Percentiles rank a stretch among this genome's conserved stretches.
phyloP scores from a whole-genome alignment of 2,888 invertebrate genomes.

The Metallyticus violacea region DNA sequence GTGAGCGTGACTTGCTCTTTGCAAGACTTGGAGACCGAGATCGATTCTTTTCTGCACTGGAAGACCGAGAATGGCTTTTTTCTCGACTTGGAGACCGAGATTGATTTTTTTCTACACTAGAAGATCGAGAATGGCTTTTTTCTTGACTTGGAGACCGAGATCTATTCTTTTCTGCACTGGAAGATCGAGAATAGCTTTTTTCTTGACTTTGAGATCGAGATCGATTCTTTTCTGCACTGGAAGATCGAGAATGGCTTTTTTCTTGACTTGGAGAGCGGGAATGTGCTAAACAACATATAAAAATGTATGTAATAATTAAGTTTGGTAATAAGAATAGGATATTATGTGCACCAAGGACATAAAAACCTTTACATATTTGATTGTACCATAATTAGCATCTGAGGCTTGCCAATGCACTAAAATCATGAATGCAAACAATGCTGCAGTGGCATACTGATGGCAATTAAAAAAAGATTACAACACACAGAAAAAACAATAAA shows the following conservation, averaged over 20 bases:
- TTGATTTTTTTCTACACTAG: background rate
- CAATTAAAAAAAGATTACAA: too few relatives aligned
- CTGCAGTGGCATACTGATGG: too few relatives aligned
- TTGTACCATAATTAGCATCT: too few relatives aligned
- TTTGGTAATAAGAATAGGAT: too few relatives aligned
- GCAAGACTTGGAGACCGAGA: constrained; percentile 37
- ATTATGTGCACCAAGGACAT: too few relatives aligned
- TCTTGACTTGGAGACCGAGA: constrained; percentile 27
- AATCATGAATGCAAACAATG: too few relatives aligned
- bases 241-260: background rate
- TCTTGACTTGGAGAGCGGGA: background rate
- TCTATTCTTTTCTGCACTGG: constrained; percentile 34
- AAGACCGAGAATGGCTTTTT: constrained; percentile 15
- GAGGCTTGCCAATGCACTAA: too few relatives aligned
- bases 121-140: background rate
- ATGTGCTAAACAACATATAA: too few relatives aligned
- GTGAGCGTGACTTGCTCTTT: constrained; percentile 31
- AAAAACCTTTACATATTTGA: too few relatives aligned
- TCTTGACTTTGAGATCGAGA: constrained; percentile 33
- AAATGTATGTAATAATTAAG: too few relatives aligned
- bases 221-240: background rate
- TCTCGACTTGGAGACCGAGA: constrained; percentile 34
- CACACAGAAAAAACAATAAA: too few relatives aligned
- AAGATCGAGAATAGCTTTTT: constrained; percentile 32
- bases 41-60: constrained; percentile 34